Evolutionary conservation across 2,888 invertebrate genomes (phyloP).

Genomic region (Pasiphila rectangulata): DNA sequence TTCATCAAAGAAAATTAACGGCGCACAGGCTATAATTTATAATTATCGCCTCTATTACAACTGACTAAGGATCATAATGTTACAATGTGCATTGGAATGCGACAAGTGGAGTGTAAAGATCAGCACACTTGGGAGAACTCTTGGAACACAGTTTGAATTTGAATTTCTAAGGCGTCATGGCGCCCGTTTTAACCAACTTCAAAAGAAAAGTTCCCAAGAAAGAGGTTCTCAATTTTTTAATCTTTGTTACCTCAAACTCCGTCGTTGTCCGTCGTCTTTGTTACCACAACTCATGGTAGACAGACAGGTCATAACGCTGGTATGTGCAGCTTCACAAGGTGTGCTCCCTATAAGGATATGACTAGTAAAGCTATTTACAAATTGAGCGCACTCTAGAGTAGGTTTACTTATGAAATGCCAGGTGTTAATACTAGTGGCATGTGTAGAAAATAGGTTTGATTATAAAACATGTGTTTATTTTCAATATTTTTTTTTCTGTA

Average conservation of each 20-base stretch:
- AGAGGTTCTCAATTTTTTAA: too few species aligned
- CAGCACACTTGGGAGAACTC: conserved; percentile 34
- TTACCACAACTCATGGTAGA: not conserved
- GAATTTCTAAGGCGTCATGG: not conserved
- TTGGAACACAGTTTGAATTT: not conserved
- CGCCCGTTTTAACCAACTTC: too few species aligned
- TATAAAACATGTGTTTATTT: too few species aligned
- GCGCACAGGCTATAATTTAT: conserved; percentile 1
- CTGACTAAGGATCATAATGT: conserved; percentile 5
- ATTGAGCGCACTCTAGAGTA: not conserved
- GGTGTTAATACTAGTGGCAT: not conserved
- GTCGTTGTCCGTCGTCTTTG: too few species aligned
- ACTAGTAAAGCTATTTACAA: conserved; percentile 12
- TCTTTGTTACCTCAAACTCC: too few species aligned
- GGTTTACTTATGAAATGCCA: not conserved
- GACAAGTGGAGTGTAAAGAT: conserved; percentile 55
- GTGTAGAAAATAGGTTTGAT: too few species aligned
- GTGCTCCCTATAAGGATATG: conserved; percentile 10
- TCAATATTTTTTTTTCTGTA: too few species aligned
- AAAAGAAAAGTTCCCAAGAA: too few species aligned
- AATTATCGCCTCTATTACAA: conserved; percentile 16
- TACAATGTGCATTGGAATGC: conserved; percentile 41
- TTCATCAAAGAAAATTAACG: conserved; percentile 20
- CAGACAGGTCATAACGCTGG: conserved; percentile 8
- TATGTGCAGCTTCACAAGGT: conserved; percentile 29